phyloP scores from a whole-genome alignment of 2,888 invertebrate species.

The Liodrosophila aerea region DNA sequence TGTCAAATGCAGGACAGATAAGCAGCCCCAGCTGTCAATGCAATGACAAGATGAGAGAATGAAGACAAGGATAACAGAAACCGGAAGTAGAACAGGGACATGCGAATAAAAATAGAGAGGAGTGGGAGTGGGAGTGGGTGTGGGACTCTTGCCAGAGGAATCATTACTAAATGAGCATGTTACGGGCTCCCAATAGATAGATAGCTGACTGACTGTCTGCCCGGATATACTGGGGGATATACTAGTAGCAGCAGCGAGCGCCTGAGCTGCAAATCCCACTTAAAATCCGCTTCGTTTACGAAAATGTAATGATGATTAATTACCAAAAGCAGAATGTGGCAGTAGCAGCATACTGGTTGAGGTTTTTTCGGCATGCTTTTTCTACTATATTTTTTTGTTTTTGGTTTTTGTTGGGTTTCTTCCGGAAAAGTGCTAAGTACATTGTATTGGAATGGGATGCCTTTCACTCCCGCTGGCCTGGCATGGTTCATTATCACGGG shows the following conservation, averaged over 20 bases:
- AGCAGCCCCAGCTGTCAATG: slow-evolving; percentile 75
- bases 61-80: slow-evolving; percentile 6
- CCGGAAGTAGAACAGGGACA: slow-evolving; percentile 27
- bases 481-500: slow-evolving; percentile 59
- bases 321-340: slow-evolving; percentile 49
- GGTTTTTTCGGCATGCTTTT: slow-evolving; percentile 44
- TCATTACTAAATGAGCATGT: slow-evolving; percentile 78
- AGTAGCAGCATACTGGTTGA: slow-evolving; percentile 34
- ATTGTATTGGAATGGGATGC: slow-evolving; percentile 24
- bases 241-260: slow-evolving; percentile 14
- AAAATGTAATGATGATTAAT: slow-evolving; percentile 79
- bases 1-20: slow-evolving; percentile 78
- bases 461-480: slow-evolving; percentile 64
- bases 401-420: slow-evolving; percentile 16
- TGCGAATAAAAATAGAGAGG: slow-evolving; percentile 37
- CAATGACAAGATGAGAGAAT: slow-evolving; percentile 23
- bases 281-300: slow-evolving; percentile 78
- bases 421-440: slow-evolving; percentile 68
- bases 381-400: slow-evolving; percentile 9
- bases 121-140: background rate
- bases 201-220: slow-evolving; percentile 20
- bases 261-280: slow-evolving; percentile 75
- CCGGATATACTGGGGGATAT: slow-evolving; percentile 5
- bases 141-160: slow-evolving; percentile 32
- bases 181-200: slow-evolving; percentile 50